These are phyloP conservation scores for Crotalus helleri DNA, from an alignment of 2,113 vertebrate species.

Conservation along the genomic window DNA sequence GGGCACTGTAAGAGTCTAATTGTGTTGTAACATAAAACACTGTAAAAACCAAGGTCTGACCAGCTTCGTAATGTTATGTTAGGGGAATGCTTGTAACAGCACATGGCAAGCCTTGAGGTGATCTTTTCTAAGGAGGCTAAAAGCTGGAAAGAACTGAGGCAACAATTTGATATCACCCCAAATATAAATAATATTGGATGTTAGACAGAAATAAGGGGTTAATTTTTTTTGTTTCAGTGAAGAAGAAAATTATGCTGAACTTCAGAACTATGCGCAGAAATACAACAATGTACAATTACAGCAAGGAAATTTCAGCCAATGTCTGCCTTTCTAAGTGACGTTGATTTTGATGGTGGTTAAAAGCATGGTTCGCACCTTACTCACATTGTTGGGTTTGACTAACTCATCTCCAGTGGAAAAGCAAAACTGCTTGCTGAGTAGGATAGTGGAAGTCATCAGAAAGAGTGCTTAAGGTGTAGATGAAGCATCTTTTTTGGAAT, in stretches of 20 bases:
- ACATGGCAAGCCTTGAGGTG: slow-evolving; percentile 42
- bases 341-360: background rate
- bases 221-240: background rate
- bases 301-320: background rate
- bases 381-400: background rate
- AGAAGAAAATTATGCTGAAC: background rate
- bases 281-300: background rate
- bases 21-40: slow-evolving; percentile 67
- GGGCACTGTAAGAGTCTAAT: slow-evolving; percentile 60
- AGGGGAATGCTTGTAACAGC: slow-evolving; percentile 57
- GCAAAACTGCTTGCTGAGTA: background rate
- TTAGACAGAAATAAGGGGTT: background rate
- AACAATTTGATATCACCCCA: background rate
- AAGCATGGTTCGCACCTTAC: background rate
- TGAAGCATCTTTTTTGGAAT: background rate
- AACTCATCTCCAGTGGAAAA: background rate
- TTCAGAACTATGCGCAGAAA: background rate
- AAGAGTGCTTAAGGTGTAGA: background rate
- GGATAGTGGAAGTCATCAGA: background rate
- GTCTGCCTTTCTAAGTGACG: background rate
- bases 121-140: slow-evolving; percentile 51
- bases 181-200: slow-evolving; percentile 4
- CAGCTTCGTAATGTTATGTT: slow-evolving; percentile 54
- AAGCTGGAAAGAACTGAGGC: slow-evolving; percentile 38
- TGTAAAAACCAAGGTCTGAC: slow-evolving; percentile 55